Percentiles rank a stretch among this genome's conserved stretches.
phyloP scores from a whole-genome alignment of 1,140 invertebrate genomes.

The Drosophila parabipectinata region DNA sequence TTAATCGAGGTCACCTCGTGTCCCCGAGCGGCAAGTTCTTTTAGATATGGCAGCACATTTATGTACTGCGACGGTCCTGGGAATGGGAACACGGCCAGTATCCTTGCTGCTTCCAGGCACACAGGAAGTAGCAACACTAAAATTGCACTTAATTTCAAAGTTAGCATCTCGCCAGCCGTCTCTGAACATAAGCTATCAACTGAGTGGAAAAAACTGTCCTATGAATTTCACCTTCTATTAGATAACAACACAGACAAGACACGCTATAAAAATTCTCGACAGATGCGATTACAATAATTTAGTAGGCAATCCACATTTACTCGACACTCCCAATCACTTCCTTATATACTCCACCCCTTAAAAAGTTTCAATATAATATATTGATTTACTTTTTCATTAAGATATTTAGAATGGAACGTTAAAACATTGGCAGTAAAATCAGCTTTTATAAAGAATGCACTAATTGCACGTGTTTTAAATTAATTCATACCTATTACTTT shows the following conservation, averaged over 20 bases:
- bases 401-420: too few species aligned
- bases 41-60: conserved; percentile 85
- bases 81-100: conserved; percentile 70
- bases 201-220: conserved; percentile 14
- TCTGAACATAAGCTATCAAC: conserved; percentile 21
- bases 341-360: background rate
- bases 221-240: conserved; percentile 7
- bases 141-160: conserved; percentile 2
- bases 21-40: conserved; percentile 87
- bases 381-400: too few species aligned
- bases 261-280: conserved; percentile 54
- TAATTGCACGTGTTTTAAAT: too few species aligned
- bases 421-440: too few species aligned
- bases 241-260: conserved; percentile 26
- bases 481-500: too few species aligned
- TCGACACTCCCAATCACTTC: conserved; percentile 15
- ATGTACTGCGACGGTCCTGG: conserved; percentile 76
- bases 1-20: conserved; percentile 89
- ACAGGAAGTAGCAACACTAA: conserved; percentile 22
- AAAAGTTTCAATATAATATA: too few species aligned
- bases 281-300: conserved; percentile 36
- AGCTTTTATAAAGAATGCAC: too few species aligned
- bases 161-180: conserved; percentile 29
- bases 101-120: conserved; percentile 53
- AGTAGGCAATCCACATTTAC: conserved; percentile 17